Base-by-base conservation (phyloP, 53 echinoderm and acorn worm genomes). In the Patiria pectinifera region DNA sequence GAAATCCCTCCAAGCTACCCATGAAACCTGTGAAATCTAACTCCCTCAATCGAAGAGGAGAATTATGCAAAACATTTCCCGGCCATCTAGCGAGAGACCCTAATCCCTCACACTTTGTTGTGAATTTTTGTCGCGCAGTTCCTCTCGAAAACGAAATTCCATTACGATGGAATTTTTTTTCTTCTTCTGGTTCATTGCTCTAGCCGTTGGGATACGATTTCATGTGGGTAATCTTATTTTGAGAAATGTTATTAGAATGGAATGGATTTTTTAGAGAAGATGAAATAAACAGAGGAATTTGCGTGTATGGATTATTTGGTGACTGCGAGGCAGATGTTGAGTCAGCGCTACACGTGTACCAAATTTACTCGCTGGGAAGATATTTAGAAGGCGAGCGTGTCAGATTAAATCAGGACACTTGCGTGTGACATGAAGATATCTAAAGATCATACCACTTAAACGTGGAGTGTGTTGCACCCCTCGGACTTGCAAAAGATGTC, bases 151-250 rank as follows among this genome's bases (percentile, higher is more conserved):
- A 59, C 22, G 61, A 76, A 88, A 88, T 88, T 88, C 59, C 88
- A 88, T 88, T 88, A 88, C 61, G 45, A 14, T 45, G 62, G 78
- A 62, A 78, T 60, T 88, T 78, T 82, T n/a, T 15, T 35, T 35
- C 11, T 6, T 24, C 53, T 82, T 76, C 61, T 60, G 59, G 59
- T 15, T 60, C 78, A 21, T 78, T 60, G 77, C 88, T 12, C 24
- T 46, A 59, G 49, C 53, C 72, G 87, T 87, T 87, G 48, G 87
- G 87, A 76, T 87, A 74, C 87, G 74, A 87, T 87, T 87, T 87
- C 24, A 6, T 25, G 8, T 6, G 26, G 25, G 59, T 86, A 86
- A 86, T 86, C 86, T 75, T 12, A 75, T 86, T 86, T 82, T n/a
- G 45, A 79, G 47, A 11, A 53, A 18, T 78, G 79, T 45, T 78